A percentile compares a stretch with the other conserved stretches of the same genome.
phyloP scores from a whole-genome alignment of 2,888 invertebrate species.

The Diarsia mendica region DNA sequence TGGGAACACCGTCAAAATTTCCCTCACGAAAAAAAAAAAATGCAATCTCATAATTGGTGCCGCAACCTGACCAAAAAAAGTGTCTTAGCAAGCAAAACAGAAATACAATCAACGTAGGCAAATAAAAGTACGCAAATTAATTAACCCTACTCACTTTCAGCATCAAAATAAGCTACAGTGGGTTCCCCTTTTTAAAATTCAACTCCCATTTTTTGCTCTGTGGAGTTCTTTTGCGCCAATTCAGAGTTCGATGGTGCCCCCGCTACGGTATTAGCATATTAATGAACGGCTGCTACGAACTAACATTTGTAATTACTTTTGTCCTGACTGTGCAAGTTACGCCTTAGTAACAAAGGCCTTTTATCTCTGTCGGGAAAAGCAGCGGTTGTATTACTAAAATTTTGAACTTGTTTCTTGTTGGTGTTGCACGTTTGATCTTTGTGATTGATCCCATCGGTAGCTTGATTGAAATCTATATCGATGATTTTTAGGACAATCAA shows the following conservation, averaged over 20 bases:
- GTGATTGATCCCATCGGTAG: conserved; percentile 15
- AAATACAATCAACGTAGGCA: conserved; percentile 65
- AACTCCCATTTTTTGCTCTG: conserved; percentile 67
- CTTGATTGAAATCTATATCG: background rate
- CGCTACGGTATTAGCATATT: conserved; percentile 84
- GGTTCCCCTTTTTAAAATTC: conserved; percentile 71
- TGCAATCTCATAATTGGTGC: conserved; percentile 48
- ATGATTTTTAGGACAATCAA: background rate
- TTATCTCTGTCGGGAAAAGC: conserved; percentile 45
- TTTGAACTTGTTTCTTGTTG: conserved; percentile 37
- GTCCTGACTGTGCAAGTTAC: conserved; percentile 68
- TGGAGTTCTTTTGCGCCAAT: conserved; percentile 73
- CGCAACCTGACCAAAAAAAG: conserved; percentile 41
- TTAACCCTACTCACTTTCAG: conserved; percentile 70
- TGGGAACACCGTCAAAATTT: background rate
- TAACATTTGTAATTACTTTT: conserved; percentile 76
- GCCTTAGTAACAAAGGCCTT: conserved; percentile 63
- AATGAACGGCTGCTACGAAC: conserved; percentile 77
- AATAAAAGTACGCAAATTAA: conserved; percentile 72
- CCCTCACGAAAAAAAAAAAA: conserved; percentile 33
- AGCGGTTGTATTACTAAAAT: conserved; percentile 46
- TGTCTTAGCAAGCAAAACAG: conserved; percentile 57
- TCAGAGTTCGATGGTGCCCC: conserved; percentile 78
- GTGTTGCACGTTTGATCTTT: conserved; percentile 10
- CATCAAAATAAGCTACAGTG: conserved; percentile 71